These are phyloP conservation scores for Semicossyphus pulcher DNA, from an alignment of 2,113 vertebrate species.

Conservation along the genomic window DNA sequence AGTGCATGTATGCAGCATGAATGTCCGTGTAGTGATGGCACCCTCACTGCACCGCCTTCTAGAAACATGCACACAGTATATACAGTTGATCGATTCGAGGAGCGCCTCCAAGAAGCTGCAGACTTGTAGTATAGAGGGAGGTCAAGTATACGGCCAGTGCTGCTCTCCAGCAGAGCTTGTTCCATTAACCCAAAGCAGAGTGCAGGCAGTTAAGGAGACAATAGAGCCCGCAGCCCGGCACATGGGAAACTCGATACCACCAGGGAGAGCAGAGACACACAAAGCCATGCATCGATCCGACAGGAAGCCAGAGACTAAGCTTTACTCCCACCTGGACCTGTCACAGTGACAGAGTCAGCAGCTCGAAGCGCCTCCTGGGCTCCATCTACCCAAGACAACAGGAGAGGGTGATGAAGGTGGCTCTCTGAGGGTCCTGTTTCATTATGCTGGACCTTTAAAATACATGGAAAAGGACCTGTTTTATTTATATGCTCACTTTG, in stretches of 20 bases:
- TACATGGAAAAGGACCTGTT: too few relatives aligned
- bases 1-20: too few relatives aligned
- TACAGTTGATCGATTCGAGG: conserved; percentile 6
- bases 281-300: conserved; percentile 57
- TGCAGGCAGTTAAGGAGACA: conserved; percentile 56
- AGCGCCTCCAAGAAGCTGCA: conserved; percentile 1
- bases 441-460: background rate
- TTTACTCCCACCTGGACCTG: conserved; percentile 34
- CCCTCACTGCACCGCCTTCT: background rate
- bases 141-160: conserved; percentile 28
- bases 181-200: conserved; percentile 65
- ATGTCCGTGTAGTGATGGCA: too few relatives aligned
- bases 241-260: conserved; percentile 53
- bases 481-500: too few relatives aligned
- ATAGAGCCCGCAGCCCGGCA: conserved; percentile 37
- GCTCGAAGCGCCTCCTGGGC: background rate
- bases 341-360: conserved; percentile 39
- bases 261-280: conserved; percentile 27
- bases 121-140: conserved; percentile 15
- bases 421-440: background rate
- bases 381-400: background rate
- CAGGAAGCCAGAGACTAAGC: conserved; percentile 28
- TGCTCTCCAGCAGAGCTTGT: conserved; percentile 39
- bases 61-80: conserved; percentile 8
- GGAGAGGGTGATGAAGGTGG: background rate